Conservation (phyloP, 2,113 vertebrate species). For the Pollimyrus isidori region DNA sequence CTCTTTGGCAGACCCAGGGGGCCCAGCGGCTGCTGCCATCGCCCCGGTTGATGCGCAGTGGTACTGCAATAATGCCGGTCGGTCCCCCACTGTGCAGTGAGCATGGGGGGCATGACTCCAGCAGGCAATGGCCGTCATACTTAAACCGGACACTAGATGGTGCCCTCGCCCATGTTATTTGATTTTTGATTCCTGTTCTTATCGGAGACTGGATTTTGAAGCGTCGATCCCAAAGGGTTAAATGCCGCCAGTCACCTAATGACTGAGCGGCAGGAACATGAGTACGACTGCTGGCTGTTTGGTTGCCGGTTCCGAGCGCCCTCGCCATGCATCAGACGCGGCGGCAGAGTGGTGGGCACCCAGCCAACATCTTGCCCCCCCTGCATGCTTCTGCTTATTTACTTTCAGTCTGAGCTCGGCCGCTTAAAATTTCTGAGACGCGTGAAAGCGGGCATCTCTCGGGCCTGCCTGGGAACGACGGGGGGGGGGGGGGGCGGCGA, state of each 20-base stretch:
- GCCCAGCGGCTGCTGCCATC: conserved; percentile 36
- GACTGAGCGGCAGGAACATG: neutral
- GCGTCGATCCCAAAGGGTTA: neutral
- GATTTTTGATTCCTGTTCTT: neutral
- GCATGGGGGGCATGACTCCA: neutral
- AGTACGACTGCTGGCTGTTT: neutral
- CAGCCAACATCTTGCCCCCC: neutral
- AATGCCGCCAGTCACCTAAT: neutral
- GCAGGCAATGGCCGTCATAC: neutral
- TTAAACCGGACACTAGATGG: neutral
- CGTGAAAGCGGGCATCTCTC: neutral
- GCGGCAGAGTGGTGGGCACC: neutral
- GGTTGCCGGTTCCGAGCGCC: neutral
- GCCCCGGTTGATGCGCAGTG: conserved; percentile 19
- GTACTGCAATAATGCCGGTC: conserved; percentile 29
- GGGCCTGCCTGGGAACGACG: neutral
- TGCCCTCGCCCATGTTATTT: neutral
- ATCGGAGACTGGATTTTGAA: neutral
- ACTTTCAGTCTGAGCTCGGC: neutral
- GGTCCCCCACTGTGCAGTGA: conserved; percentile 12
- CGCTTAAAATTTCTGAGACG: neutral
- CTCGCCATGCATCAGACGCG: neutral
- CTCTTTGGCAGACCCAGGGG: conserved; percentile 38
- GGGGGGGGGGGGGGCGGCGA: neutral
- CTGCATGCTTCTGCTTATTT: neutral